A percentile compares a stretch with the other conserved stretches of the same genome.
These are phyloP conservation scores for Austrolebias charrua DNA, from an alignment of 2,797 vertebrate species.

Conservation along the genomic window DNA sequence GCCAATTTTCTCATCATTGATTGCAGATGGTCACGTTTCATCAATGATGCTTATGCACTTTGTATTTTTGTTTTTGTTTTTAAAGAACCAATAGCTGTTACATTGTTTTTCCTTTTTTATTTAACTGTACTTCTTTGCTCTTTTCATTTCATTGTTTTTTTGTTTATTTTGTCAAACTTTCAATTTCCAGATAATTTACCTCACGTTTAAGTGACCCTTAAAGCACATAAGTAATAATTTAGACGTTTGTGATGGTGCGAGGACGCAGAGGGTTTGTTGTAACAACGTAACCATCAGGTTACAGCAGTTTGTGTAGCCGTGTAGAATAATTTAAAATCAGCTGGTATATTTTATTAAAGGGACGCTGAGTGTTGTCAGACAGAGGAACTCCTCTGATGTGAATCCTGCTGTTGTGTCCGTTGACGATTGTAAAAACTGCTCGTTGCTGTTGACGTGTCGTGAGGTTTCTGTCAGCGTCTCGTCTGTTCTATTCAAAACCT, in stretches of 20 bases:
- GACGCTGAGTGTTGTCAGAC: neutral
- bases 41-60: constrained; percentile 15
- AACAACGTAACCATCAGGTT: neutral
- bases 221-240: neutral
- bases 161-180: neutral
- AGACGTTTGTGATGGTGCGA: neutral
- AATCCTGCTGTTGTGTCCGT: constrained; percentile 5
- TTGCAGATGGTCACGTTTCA: neutral
- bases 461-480: constrained; percentile 7
- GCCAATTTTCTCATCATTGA: neutral
- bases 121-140: neutral
- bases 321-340: neutral
- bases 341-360: neutral
- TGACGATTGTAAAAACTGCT: constrained; percentile 35
- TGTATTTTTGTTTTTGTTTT: constrained; percentile 1
- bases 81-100: constrained; percentile 23
- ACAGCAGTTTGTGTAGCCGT: neutral
- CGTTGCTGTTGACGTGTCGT: neutral
- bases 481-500: constrained; percentile 21
- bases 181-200: neutral
- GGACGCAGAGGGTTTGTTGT: neutral
- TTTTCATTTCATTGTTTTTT: neutral
- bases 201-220: neutral
- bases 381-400: neutral
- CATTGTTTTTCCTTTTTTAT: constrained; percentile 9